These are phyloP conservation scores for Ophion slaviceki DNA, from an alignment of 2,888 invertebrate species.

Conservation along the genomic window DNA sequence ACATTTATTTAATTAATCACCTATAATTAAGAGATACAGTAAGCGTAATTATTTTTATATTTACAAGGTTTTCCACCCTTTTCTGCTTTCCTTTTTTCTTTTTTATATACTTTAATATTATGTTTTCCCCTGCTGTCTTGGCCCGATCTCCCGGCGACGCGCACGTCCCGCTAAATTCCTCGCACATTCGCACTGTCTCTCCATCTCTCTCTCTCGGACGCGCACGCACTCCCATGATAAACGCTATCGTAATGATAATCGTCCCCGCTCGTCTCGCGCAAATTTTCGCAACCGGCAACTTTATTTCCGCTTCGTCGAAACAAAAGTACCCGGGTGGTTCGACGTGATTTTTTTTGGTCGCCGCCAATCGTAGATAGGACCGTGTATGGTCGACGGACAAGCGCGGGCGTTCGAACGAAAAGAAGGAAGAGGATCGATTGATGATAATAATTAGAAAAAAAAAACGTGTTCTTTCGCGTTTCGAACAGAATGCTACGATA, in stretches of 20 bases:
- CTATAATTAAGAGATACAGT: conserved; percentile 83
- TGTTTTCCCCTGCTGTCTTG: conserved; percentile 52
- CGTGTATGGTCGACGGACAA: neutral
- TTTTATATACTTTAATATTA: conserved; percentile 64
- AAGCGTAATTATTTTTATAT: conserved; percentile 83
- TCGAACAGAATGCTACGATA: neutral
- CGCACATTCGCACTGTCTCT: conserved; percentile 24
- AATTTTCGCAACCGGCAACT: neutral
- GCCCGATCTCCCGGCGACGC: conserved; percentile 66
- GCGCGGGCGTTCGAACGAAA: conserved; percentile 1
- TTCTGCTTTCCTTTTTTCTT: conserved; percentile 49
- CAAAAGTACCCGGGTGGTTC: neutral
- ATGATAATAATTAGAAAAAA: conserved; percentile 17
- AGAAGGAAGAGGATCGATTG: conserved; percentile 12
- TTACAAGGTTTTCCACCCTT: conserved; percentile 67
- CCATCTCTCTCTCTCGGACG: neutral
- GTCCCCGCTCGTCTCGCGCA: conserved; percentile 8
- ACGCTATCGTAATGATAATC: conserved; percentile 3
- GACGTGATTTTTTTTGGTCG: neutral
- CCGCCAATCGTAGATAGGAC: neutral
- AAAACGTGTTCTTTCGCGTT: neutral
- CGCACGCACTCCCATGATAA: neutral
- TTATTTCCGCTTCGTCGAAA: conserved; percentile 6
- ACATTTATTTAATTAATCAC: conserved; percentile 83
- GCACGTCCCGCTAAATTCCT: neutral